These are phyloP conservation scores for Cynocephalus volans DNA, from an alignment of 2,113 vertebrate genomes.

Conservation along the genomic window DNA sequence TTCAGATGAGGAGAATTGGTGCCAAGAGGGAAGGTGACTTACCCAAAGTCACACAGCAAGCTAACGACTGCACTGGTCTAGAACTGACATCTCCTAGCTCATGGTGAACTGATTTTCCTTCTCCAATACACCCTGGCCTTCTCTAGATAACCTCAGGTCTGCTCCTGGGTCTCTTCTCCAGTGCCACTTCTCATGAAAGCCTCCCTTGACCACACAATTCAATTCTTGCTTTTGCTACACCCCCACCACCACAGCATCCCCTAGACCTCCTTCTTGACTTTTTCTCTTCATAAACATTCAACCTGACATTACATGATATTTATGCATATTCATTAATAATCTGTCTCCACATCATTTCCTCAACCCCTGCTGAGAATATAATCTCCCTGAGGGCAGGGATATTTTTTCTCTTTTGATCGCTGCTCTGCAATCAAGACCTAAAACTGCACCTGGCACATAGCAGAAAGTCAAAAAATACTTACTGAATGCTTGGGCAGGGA, in stretches of 20 bases:
- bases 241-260: background rate
- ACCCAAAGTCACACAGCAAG: background rate
- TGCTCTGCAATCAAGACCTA: background rate
- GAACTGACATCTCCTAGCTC: background rate
- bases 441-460: background rate
- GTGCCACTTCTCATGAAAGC: too few species aligned
- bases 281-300: background rate
- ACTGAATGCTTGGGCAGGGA: too few species aligned
- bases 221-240: background rate
- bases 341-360: background rate
- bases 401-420: background rate
- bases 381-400: background rate
- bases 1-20: background rate
- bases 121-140: accelerated
- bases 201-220: background rate
- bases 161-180: background rate
- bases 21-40: background rate
- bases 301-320: background rate
- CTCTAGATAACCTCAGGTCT: background rate
- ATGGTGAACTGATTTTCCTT: background rate
- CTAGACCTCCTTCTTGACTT: background rate
- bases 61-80: background rate
- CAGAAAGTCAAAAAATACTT: background rate
- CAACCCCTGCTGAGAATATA: background rate
- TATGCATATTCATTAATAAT: background rate